Base-by-base conservation (phyloP, 2,888 invertebrate genomes). In the Camptogramma bilineatum region DNA sequence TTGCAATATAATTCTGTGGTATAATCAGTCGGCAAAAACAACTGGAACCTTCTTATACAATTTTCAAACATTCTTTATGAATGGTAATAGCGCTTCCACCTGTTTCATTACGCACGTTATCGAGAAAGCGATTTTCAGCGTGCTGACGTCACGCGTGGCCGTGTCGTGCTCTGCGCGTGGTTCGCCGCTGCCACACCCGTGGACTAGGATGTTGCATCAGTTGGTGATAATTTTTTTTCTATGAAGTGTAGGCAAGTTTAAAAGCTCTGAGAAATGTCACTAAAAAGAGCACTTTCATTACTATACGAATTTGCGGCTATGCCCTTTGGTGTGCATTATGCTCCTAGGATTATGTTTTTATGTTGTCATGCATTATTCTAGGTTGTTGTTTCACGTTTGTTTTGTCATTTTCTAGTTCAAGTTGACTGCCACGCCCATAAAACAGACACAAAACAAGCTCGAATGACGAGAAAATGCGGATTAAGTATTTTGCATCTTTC, bases 131-230 rank as follows among this genome's bases (percentile, higher is more conserved):
- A 57, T 57, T 52, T 71, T 73, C 65, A 66, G 67, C 47, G 24
- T 9, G 31, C 4, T 68, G 78, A 76, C 80, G 77, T 75, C 74
- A 76, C 62, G 55, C 79, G 76, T 80, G 79, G 8, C 31, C 9
- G 34, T 24, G 55, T 24, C 77, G 74, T 80, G 79, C 31, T 50
- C 47, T 7, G 60, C n/a, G 62, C 73, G 70, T 78, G 77, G 31
- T 54, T 56, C 17, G 21, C 0, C 16, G 13, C 24, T 61, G 71
- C 50, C 70, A 62, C 66, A 18, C 68, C 64, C 64, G 64, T 65
- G 64, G 42, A 21, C 7, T 18, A 28, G 4, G 1, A 13, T 10
- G 50, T 52, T 62, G 62, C 48, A 57, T 48, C 39, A 52, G 21
- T 17, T 54, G 3, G 50, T 42, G 17, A 57, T 18, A 10, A 17